These are phyloP conservation scores for Endotricha flammealis DNA, from an alignment of 2,888 invertebrate genomes.

Conservation along the genomic window DNA sequence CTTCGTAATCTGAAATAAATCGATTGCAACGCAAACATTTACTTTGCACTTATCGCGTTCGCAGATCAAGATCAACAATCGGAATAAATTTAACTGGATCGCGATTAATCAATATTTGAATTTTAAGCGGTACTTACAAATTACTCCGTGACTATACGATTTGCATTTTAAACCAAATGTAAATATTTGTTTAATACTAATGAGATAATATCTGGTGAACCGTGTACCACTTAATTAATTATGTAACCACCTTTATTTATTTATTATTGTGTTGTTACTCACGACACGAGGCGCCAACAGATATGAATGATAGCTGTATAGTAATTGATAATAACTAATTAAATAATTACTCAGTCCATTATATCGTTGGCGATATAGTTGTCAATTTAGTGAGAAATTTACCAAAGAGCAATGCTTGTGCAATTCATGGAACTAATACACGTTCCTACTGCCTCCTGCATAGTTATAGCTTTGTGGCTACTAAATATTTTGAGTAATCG, in stretches of 20 bases:
- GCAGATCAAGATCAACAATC: constrained; percentile 3
- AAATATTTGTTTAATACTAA: constrained; percentile 6
- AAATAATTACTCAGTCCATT: not conserved
- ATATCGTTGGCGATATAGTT: too few species aligned
- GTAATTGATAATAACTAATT: constrained; percentile 3
- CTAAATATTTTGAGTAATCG: too few species aligned
- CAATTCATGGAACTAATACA: too few species aligned
- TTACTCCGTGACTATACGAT: constrained; percentile 1
- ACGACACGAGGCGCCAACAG: not conserved
- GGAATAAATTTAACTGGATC: constrained; percentile 1
- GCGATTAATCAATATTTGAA: constrained; percentile 5
- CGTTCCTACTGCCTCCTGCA: too few species aligned
- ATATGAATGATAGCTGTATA: not conserved
- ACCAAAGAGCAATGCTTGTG: too few species aligned
- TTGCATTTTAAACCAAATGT: constrained; percentile 8
- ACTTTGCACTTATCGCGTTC: constrained; percentile 1
- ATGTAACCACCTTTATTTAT: not conserved
- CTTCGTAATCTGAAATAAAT: not conserved
- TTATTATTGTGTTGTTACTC: too few species aligned
- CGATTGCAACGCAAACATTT: not conserved
- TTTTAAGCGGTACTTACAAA: constrained; percentile 2
- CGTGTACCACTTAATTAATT: constrained; percentile 1
- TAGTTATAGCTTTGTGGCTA: too few species aligned
- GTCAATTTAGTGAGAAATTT: too few species aligned
- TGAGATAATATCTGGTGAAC: constrained; percentile 1